Base-by-base conservation (phyloP, 1,140 invertebrate genomes). In the Cataglyphis hispanica region DNA sequence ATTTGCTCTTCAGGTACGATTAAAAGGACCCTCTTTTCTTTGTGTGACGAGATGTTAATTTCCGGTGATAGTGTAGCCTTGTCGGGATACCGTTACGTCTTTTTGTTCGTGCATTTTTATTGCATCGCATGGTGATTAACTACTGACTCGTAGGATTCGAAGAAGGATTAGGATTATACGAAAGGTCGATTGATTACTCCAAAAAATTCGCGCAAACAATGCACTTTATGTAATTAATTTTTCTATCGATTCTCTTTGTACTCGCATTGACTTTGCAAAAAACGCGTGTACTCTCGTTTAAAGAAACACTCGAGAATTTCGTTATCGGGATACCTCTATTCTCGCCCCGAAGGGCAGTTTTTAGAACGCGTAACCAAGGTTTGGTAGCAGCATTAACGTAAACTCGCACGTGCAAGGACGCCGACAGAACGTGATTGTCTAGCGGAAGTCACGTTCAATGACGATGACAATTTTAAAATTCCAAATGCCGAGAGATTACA, bases 11-110 rank as follows among this genome's bases (percentile, higher is more conserved):
- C 43, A 19, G n/a, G 6, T 66, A 37, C 19, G 6, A 19, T 1
- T 4, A 13, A 16, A 50, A 7, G 2, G 0, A 13, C 19, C 25
- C 19, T 19, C 37, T 34, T 80, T 80, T 63, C 31, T 81, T 81
- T 81, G 53, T 72, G 66, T 72, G 37, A n/a, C 50, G 19, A 90
- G 91, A 90, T 89, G 64, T 87, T 69, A 90, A 92, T 92, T 91
- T 84, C 75, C 74, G 86, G 67, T 27, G 27, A n/a, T 64, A 19
- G 40, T n/a, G 19, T 60, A 88, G 53, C 80, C 60, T 69, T 86
- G 67, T 88, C 66, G 60, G 63, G 63, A 80, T 78, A 85, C 90
- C 89, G 89, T 92, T 91, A 91, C 53, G 11, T 25, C 72, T 76
- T 84, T 76, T 76, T 46, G 31, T 40, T 63, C 16, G 60, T 22